These are phyloP conservation scores for Drosophila leonis DNA, from an alignment of 2,888 invertebrate species.

Conservation along the genomic window DNA sequence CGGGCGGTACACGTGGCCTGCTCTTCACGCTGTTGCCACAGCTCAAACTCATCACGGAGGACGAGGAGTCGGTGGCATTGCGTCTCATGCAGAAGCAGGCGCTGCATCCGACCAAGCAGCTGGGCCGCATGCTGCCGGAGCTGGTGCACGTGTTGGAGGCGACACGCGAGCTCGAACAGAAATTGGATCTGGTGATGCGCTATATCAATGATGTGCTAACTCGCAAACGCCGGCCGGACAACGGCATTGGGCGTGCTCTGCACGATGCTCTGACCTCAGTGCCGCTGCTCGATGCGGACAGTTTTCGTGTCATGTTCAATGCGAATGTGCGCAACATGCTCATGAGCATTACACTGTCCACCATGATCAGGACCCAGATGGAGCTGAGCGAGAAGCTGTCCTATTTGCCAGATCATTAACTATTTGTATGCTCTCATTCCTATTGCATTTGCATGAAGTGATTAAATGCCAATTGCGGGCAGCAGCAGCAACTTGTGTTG, in stretches of 20 bases:
- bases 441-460: not conserved
- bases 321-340: conserved; percentile 49
- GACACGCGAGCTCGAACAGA: conserved; percentile 39
- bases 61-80: conserved; percentile 45
- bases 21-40: conserved; percentile 59
- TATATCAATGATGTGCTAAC: conserved; percentile 64
- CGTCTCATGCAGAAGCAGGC: conserved; percentile 51
- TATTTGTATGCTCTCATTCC: not conserved
- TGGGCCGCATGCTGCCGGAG: conserved; percentile 45
- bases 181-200: conserved; percentile 58
- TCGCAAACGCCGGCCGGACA: conserved; percentile 59
- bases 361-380: conserved; percentile 58
- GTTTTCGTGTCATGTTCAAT: conserved; percentile 55
- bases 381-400: conserved; percentile 61
- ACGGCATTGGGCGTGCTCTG: conserved; percentile 54
- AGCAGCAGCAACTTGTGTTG: no score
- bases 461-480: no score
- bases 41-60: conserved; percentile 24
- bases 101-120: conserved; percentile 26
- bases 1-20: conserved; percentile 60
- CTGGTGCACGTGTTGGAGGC: conserved; percentile 53
- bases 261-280: conserved; percentile 55
- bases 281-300: conserved; percentile 57
- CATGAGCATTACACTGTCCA: conserved; percentile 49
- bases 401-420: conserved; percentile 36